A percentile compares a stretch with the other conserved stretches of the same genome.
phyloP scores from a whole-genome alignment of 2,797 vertebrate genomes.

The Sorex maritimensis region DNA sequence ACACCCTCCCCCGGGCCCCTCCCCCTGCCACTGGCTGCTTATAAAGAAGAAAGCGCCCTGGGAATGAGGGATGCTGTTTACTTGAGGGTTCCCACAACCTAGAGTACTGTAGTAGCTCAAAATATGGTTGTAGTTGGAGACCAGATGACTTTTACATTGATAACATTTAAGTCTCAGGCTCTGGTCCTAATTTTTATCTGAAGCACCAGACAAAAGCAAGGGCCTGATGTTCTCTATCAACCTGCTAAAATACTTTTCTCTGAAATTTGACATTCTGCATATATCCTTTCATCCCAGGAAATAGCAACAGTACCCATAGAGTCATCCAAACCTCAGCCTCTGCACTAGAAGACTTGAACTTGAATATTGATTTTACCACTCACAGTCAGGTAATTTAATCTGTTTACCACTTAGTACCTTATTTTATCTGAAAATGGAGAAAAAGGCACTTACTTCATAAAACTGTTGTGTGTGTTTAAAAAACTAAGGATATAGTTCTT shows the following conservation, averaged over 20 bases:
- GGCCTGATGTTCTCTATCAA: too few relatives aligned
- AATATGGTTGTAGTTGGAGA: background rate
- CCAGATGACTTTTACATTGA: too few relatives aligned
- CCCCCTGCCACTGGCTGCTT: too few relatives aligned
- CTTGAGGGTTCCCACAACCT: too few relatives aligned
- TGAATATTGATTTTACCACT: constrained; percentile 45
- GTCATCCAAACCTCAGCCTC: background rate
- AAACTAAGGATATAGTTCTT: constrained; percentile 8
- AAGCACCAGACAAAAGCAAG: too few relatives aligned
- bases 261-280: background rate
- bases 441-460: constrained; percentile 21
- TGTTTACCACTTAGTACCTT: background rate
- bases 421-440: constrained; percentile 22
- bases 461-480: constrained; percentile 22
- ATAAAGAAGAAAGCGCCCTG: too few relatives aligned
- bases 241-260: constrained; percentile 4
- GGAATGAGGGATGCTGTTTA: too few relatives aligned
- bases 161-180: too few relatives aligned
- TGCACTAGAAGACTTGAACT: background rate
- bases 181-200: too few relatives aligned
- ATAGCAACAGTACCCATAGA: constrained; percentile 8
- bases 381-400: constrained; percentile 1
- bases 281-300: background rate
- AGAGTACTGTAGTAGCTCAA: background rate
- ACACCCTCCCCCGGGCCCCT: too few relatives aligned